These are phyloP conservation scores for Charaxes varanes DNA, from an alignment of 1,140 invertebrate species.

Conservation along the genomic window DNA sequence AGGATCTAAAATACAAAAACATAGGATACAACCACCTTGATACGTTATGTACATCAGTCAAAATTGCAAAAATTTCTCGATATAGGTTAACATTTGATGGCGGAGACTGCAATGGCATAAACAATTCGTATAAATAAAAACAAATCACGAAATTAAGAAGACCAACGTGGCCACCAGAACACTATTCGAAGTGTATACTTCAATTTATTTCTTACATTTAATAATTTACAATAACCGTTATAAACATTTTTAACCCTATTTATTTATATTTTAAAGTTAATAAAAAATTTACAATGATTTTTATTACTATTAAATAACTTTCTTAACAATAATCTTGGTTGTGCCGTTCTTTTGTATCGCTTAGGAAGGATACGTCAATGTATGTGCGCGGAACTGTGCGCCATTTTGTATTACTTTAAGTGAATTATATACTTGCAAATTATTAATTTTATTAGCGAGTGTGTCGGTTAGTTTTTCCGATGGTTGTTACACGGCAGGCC, in stretches of 20 bases:
- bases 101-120: constrained; percentile 15
- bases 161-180: constrained; percentile 19
- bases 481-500: constrained; percentile 65
- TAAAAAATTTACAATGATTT: constrained; percentile 63
- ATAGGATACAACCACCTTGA: constrained; percentile 17
- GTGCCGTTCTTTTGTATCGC: constrained; percentile 34
- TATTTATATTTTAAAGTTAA: constrained; percentile 20
- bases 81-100: neutral
- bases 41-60: constrained; percentile 19
- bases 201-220: constrained; percentile 9
- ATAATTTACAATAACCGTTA: constrained; percentile 21
- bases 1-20: constrained; percentile 11
- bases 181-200: constrained; percentile 10
- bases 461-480: constrained; percentile 34
- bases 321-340: constrained; percentile 59
- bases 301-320: constrained; percentile 56
- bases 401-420: constrained; percentile 17
- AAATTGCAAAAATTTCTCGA: constrained; percentile 14
- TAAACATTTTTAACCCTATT: constrained; percentile 26
- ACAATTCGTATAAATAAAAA: constrained; percentile 10
- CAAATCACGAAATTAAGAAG: neutral
- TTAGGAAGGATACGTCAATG: constrained; percentile 8
- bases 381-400: constrained; percentile 8
- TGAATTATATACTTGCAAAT: constrained; percentile 21
- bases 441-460: constrained; percentile 10